Percentiles rank a stretch among this genome's conserved stretches.
These are phyloP conservation scores for Dolichotis patagonum DNA, from an alignment of 2,113 vertebrate genomes.

Conservation along the genomic window DNA sequence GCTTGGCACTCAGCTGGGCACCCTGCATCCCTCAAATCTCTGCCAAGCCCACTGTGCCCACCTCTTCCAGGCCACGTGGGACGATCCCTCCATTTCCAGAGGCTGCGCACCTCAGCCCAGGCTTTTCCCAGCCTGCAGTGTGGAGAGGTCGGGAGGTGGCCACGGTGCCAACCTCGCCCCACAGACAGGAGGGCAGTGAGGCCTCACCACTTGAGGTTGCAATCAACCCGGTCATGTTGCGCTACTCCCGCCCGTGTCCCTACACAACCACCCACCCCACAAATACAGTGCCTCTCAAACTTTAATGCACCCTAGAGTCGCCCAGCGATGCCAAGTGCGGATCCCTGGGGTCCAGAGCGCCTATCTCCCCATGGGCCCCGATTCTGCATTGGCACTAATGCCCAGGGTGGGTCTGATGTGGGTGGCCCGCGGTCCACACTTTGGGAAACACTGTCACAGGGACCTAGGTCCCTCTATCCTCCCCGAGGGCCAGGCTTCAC, in stretches of 20 bases:
- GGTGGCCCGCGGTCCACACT: conserved; percentile 50
- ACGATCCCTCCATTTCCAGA: not conserved
- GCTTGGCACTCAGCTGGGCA: not conserved
- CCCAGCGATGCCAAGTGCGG: not conserved
- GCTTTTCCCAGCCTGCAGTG: not conserved
- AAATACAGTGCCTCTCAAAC: conserved; percentile 59
- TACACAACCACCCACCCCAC: not conserved
- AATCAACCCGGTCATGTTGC: not conserved
- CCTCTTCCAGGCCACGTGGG: not conserved
- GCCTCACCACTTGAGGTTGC: not conserved
- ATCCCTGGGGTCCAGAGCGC: not conserved
- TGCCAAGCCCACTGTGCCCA: not conserved
- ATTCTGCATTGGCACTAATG: conserved; percentile 16
- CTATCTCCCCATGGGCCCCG: not conserved
- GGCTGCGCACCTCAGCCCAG: not conserved
- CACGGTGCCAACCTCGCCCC: not conserved
- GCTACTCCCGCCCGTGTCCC: not conserved
- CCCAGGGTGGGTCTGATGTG: conserved; percentile 12
- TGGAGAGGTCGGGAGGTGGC: not conserved
- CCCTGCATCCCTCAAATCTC: not conserved
- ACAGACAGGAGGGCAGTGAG: not conserved
- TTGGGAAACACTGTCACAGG: conserved; percentile 31
- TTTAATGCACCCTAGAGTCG: conserved; percentile 36
- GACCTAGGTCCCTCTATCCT: not conserved
- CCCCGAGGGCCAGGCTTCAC: not conserved